Percentiles rank a stretch among this genome's conserved stretches.
Evolutionary conservation across 64 coral and sea anemone species (phyloP).

Genomic region (Montipora capricornis): DNA sequence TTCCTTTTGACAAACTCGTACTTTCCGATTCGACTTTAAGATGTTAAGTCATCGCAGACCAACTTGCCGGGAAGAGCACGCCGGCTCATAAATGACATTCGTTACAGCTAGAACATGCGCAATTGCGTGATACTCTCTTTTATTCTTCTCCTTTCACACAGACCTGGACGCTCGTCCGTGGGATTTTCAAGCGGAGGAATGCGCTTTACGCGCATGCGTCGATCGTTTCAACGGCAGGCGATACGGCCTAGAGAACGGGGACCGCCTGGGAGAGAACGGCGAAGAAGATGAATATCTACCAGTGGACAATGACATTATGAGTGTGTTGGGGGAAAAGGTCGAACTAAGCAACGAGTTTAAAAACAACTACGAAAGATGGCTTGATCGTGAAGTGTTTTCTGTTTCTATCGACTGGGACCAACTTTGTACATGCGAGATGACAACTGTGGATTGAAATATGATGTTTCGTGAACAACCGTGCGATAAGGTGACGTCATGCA

Average conservation of each 20-base stretch:
- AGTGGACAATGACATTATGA: conserved; percentile 84
- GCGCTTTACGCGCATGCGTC: conserved; percentile 83
- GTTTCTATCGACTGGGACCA: conserved; percentile 97
- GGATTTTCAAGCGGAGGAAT: conserved; percentile 99
- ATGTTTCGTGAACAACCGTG: too few relatives aligned
- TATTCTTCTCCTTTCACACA: background rate
- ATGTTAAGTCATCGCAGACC: too few relatives aligned
- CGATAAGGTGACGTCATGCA: too few relatives aligned
- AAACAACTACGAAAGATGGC: conserved; percentile 96
- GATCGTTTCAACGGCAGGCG: conserved; percentile 94
- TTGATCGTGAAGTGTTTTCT: conserved; percentile 98
- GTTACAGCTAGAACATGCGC: too few relatives aligned
- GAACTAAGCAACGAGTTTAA: conserved; percentile 94
- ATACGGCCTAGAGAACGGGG: conserved; percentile 72
- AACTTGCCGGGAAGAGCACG: too few relatives aligned
- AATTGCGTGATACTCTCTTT: too few relatives aligned
- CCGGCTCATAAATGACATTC: too few relatives aligned
- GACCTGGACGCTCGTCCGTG: conserved; percentile 96
- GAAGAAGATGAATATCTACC: conserved; percentile 80
- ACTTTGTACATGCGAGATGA: conserved; percentile 72
- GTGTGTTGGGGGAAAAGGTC: conserved; percentile 83
- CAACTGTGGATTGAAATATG: background rate
- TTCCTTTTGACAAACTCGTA: too few relatives aligned
- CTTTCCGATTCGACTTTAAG: too few relatives aligned
- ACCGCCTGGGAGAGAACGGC: background rate